Evolutionary conservation across 2,888 invertebrate species (phyloP), one percentile per base, ranked within the genome.

Genomic region (Resseliella maxima): DNA sequence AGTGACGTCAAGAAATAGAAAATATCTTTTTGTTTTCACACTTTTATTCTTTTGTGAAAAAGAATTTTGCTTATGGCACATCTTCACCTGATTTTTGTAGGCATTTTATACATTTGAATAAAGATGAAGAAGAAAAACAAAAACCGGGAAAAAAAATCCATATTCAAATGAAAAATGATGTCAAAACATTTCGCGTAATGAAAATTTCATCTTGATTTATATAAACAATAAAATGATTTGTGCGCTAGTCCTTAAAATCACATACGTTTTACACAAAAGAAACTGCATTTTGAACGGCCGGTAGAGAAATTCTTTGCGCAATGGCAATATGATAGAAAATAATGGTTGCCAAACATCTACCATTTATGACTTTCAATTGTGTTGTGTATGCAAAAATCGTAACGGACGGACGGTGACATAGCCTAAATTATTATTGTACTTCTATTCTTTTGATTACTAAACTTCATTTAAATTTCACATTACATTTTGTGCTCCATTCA

Each of bases 81-180:
- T 24, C 59, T 59, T 59, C 59, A 59, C 59, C 59, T 59, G 59
- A 59, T 59, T 59, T 59, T 59, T 12, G 59, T 12, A 24, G 59
- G 59, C 59, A 59, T 59, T 59, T 3, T 59, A 6, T 18, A 2
- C 59, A 59, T n/a, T n/a, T n/a, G n/a, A n/a, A n/a, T n/a, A n/a
- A 18, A 18, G 2, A 50, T 50, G 46, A 18, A 50, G 46, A 50
- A 50, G 15, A 6, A 50, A 1, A 50, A 41, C 5, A 41, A 41
- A 5, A 41, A 41, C 5, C 41, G 41, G 12, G 12, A 41, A 41
- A 41, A 41, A 41, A 41, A 5, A 41, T 41, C 41, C n/a, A n/a
- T n/a, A n/a, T n/a, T n/a, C n/a, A n/a, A 50, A 15, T 21, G 21
- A 50, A 50, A 50, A 15, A 21, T 15, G 18, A 21, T 15, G 21